A percentile compares a stretch with the other conserved stretches of the same genome.
These are phyloP conservation scores for Pseudomyrmex dendroicus DNA, from an alignment of 1,140 invertebrate species.

Conservation along the genomic window DNA sequence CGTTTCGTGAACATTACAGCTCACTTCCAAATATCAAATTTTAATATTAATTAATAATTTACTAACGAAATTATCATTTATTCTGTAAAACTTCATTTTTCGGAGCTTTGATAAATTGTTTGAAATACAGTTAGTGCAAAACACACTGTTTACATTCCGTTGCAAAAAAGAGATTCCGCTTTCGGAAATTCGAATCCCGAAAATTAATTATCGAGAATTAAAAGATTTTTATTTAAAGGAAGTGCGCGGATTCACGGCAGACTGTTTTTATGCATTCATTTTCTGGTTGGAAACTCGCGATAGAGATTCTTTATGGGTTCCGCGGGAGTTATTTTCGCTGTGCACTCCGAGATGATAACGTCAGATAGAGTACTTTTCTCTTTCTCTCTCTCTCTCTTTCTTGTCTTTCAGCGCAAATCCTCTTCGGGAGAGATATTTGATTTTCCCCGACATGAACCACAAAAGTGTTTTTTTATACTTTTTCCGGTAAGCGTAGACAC, in stretches of 20 bases:
- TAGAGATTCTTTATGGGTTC: constrained; percentile 55
- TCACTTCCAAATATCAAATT: too few species aligned
- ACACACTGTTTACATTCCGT: neutral
- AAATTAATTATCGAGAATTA: neutral
- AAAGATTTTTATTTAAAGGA: neutral
- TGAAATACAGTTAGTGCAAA: too few species aligned
- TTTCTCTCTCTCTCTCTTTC: too few species aligned
- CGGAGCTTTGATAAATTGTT: neutral
- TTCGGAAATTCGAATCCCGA: neutral
- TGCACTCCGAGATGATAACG: constrained; percentile 61
- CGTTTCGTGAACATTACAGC: too few species aligned
- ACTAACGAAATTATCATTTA: neutral
- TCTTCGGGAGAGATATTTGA: constrained; percentile 42
- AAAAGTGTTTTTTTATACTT: neutral
- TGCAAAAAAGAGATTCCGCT: neutral
- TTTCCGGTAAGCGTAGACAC: constrained; percentile 11
- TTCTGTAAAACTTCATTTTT: neutral
- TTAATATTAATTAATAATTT: neutral
- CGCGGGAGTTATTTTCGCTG: constrained; percentile 55
- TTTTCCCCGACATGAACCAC: neutral
- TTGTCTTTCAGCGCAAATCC: constrained; percentile 22
- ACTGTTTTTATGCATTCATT: constrained; percentile 22
- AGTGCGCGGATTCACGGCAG: neutral
- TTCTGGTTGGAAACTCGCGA: constrained; percentile 2
- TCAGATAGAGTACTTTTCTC: constrained; percentile 40